Conservation (phyloP, 64 coral and sea anemone genomes). For the Astreopora myriophthalma region DNA sequence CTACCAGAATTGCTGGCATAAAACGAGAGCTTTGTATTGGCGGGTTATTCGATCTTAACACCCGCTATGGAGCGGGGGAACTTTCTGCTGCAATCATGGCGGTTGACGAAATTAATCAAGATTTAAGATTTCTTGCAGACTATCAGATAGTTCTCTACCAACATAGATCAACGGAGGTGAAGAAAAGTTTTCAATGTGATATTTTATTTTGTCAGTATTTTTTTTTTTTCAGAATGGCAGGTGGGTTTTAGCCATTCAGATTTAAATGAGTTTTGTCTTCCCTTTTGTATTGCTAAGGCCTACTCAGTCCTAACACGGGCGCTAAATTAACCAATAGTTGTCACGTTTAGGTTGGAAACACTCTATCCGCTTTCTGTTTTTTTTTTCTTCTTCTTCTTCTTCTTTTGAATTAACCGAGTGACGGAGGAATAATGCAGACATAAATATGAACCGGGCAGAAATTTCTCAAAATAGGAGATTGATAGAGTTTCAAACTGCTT, state of each 20-base stretch:
- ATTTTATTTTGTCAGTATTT: background rate
- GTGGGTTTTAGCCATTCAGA: background rate
- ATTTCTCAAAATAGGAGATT: too few relatives aligned
- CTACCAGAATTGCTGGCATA: background rate
- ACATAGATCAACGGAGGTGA: constrained; percentile 36
- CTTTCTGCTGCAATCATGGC: constrained; percentile 66
- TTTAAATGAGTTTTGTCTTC: background rate
- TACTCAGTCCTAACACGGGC: background rate
- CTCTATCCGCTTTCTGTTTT: too few relatives aligned
- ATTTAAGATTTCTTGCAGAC: constrained; percentile 7
- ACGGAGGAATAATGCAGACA: too few relatives aligned
- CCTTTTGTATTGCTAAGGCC: background rate
- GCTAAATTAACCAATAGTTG: background rate
- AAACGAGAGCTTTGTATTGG: constrained; percentile 59
- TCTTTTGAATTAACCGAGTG: too few relatives aligned
- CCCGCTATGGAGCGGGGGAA: constrained; percentile 29
- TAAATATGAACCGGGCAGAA: too few relatives aligned
- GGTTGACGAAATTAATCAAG: constrained; percentile 76
- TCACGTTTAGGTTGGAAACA: background rate
- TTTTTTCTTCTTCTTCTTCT: too few relatives aligned
- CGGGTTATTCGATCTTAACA: constrained; percentile 65
- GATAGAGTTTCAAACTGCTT: too few relatives aligned
- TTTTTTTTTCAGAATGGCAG: constrained; percentile 14
- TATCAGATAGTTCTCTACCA: constrained; percentile 62
- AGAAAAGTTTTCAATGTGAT: background rate